Evolutionary conservation across 2,797 vertebrate genomes (phyloP), one percentile per base, ranked within the genome.

Genomic region (Cryptoblepharus egeriae): DNA sequence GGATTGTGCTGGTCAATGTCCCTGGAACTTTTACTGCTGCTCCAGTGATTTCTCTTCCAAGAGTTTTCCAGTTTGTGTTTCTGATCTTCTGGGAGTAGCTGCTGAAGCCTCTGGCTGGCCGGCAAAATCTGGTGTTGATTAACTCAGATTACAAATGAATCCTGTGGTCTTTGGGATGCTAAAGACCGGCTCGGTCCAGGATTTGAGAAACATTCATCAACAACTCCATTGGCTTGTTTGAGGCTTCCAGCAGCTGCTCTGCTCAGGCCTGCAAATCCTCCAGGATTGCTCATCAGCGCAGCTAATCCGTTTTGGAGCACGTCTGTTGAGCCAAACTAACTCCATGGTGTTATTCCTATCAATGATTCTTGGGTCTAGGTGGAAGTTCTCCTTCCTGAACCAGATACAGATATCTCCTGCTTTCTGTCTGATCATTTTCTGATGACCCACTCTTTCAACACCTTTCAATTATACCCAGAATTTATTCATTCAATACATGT

Each of bases 231-330:
- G 39, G 79, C 57, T 85, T 45, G 73, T 1, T 55, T 18, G 3
- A n/a, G 64, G 16, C 2, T 49, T 28, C 63, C 60, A 81, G 37
- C 60, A 72, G 35, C 82, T 35, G 64, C 74, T 45, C 73, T 35
- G 24, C 73, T 0, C 26, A 55, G 49, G 35, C 60, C 22, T 60
- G 28, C 22, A 68, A 69, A 69, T 28, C 10, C 74, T 58, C 63
- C 52, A 79, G 79, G 65, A 20, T 89, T 13, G 58, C 24, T 76
- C 77, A 71, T 49, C 8, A 0, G 45, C 79, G 77, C 39, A 57
- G 64, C 7, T 65, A 79, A 91, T 80, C 81, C 75, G 75, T 75
- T 26, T 65, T n/a, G 9, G 18, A 67, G 12, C 42, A 35, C n/a
- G 72, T n/a, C 58, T 37, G n/a, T 0, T 0, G 32, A 39, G 6